A percentile compares a stretch with the other conserved stretches of the same genome.
Conservation (phyloP, 53 echinoderm and acorn worm genomes). For the Actinopyga echinites region DNA sequence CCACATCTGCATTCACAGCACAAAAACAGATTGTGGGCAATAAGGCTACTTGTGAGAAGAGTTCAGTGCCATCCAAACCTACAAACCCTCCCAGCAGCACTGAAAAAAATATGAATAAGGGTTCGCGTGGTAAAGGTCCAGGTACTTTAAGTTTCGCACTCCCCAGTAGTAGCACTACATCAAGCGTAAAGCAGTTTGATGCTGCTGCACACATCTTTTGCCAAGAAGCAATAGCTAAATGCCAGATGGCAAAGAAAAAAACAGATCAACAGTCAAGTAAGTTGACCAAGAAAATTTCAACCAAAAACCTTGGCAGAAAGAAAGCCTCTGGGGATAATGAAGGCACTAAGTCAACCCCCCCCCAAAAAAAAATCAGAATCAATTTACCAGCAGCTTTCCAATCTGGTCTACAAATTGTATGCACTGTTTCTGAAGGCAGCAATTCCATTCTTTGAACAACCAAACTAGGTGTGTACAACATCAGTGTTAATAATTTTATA, state of each 20-base stretch:
- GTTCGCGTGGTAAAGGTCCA: too few species aligned
- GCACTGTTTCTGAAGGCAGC: neutral
- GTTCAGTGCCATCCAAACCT: too few species aligned
- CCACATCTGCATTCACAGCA: neutral
- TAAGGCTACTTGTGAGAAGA: too few species aligned
- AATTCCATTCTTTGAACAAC: slow-evolving; percentile 19
- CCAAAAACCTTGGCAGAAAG: neutral
- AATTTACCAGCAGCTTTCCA: neutral
- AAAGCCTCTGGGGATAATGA: neutral
- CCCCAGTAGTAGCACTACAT: too few species aligned
- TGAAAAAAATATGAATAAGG: neutral
- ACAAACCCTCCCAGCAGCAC: too few species aligned
- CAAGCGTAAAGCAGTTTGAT: slow-evolving; percentile 17
- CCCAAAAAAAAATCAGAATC: neutral
- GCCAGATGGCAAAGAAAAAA: neutral
- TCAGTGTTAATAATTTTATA: neutral
- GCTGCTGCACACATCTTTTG: neutral
- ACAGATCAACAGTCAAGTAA: neutral
- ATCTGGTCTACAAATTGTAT: neutral
- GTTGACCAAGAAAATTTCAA: neutral
- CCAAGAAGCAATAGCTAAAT: slow-evolving; percentile 23
- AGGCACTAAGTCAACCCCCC: too few species aligned
- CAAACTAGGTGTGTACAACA: neutral
- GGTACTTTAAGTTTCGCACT: too few species aligned
- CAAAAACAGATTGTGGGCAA: neutral